These are phyloP conservation scores for Hypocryptadius cinnamomeus DNA, from an alignment of 2,113 vertebrate genomes.

Conservation along the genomic window DNA sequence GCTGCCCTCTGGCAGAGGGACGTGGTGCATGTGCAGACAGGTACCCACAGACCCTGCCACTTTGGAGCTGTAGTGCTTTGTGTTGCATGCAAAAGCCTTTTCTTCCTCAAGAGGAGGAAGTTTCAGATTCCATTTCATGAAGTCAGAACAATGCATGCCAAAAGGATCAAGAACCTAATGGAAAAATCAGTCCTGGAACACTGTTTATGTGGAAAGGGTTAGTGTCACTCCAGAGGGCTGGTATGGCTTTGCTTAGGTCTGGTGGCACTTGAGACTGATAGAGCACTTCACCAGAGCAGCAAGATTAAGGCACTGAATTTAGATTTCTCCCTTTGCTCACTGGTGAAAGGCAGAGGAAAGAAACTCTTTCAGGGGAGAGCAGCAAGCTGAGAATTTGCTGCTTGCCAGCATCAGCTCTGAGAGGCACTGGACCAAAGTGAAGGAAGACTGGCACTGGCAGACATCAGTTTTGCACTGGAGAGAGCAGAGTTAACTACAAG, in stretches of 20 bases:
- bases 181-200: not conserved
- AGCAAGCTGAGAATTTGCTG: not conserved
- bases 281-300: not conserved
- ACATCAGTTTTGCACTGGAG: not conserved
- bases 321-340: not conserved
- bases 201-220: not conserved
- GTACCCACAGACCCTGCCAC: not conserved
- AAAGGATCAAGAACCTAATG: not conserved
- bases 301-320: not conserved
- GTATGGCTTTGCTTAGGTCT: not conserved
- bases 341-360: not conserved
- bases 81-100: not conserved
- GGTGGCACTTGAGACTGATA: not conserved
- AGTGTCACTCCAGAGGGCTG: not conserved
- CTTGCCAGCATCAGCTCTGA: not conserved
- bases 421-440: not conserved
- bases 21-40: accelerated
- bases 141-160: not conserved
- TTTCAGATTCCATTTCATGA: not conserved
- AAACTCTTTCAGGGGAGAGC: not conserved
- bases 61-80: not conserved
- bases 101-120: not conserved
- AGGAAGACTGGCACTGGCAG: not conserved
- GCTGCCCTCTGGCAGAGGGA: not conserved
- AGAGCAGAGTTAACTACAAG: not conserved